Base-by-base conservation (phyloP, 2,113 vertebrate species). In the Vulpes ferrilata region DNA sequence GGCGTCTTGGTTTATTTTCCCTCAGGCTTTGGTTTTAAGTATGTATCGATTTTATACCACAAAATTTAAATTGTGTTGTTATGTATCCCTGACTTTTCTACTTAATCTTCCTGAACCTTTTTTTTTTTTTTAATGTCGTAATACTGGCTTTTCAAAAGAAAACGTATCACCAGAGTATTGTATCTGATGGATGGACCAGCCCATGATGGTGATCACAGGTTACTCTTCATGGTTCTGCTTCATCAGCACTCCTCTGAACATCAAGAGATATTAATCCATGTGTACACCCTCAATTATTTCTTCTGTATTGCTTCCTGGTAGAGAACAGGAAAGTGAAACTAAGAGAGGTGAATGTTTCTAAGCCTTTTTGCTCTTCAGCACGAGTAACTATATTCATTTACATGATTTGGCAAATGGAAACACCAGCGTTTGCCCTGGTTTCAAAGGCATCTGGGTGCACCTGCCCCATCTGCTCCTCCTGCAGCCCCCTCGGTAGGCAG, bases 91-190 rank as follows among this genome's bases (percentile, higher is more conserved):
- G 55, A 85, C 3, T 57, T 93, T 73, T 57, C 32, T 93, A 65
- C 8, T 67, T 85, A 25, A 60, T 35, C 80, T 62, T 51, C 32
- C 4, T 55, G 79, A 67, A 1, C 5, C 38, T 65, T 30, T 51
- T 27, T 62, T 73, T 73, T 38, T 38, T 67, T 95, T 90, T 95
- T 91, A 57, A n/a, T 86, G 20, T 67, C 48, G 62, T 73, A 69
- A 11, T 82, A 74, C 48, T 93, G 9, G 78, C 19, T 85, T 83
- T 35, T 25, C 20, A 79, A 88, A 80, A 88, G 93, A 64, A 23
- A 20, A 79, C 6, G 6, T n/a, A 74, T 64, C 27, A 38, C 7
- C 0, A n/a, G n/a, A 48, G 6, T 85, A 57, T 79, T 67, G 16
- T 86, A 1, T 74, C 38, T 62, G 12, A 19, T 73, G 53, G 3